Evolutionary conservation across 2,797 vertebrate species (phyloP).

Genomic region (Xyrichtys novacula): DNA sequence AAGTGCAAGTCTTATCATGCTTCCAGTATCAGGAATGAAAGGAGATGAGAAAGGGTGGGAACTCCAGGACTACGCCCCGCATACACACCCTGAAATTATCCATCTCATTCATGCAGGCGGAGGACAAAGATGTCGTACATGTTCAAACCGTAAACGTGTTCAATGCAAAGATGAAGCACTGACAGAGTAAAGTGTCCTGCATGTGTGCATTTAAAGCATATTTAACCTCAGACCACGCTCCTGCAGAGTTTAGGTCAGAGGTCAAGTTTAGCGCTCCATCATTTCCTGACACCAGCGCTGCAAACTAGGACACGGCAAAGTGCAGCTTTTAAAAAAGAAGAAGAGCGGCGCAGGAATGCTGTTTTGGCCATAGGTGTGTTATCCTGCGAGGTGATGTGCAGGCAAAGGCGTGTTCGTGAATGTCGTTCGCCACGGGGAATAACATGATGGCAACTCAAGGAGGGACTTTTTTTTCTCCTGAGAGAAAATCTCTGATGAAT

Average conservation of each 20-base stretch:
- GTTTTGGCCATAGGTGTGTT: slow-evolving; percentile 33
- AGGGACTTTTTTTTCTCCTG: slow-evolving; percentile 27
- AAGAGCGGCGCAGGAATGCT: slow-evolving; percentile 52
- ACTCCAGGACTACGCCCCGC: slow-evolving; percentile 28
- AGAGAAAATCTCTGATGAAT: slow-evolving; percentile 50
- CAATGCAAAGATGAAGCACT: background rate
- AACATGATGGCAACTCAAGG: slow-evolving; percentile 26
- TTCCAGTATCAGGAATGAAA: slow-evolving; percentile 41
- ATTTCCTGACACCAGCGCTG: slow-evolving; percentile 3
- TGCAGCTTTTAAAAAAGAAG: background rate
- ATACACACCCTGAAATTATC: slow-evolving; percentile 43
- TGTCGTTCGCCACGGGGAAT: slow-evolving; percentile 37
- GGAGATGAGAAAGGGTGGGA: slow-evolving; percentile 39
- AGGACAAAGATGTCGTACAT: background rate
- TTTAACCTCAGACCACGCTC: background rate
- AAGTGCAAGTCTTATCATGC: slow-evolving; percentile 59
- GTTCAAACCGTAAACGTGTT: background rate
- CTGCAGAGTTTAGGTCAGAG: slow-evolving; percentile 15
- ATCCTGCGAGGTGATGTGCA: slow-evolving; percentile 18
- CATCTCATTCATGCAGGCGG: background rate
- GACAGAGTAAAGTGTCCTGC: background rate
- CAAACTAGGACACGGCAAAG: background rate
- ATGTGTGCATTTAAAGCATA: background rate
- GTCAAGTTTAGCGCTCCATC: slow-evolving; percentile 6
- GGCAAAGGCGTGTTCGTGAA: slow-evolving; percentile 56